Base-by-base conservation (phyloP, 2,113 vertebrate species). In the Thunnus thynnus region DNA sequence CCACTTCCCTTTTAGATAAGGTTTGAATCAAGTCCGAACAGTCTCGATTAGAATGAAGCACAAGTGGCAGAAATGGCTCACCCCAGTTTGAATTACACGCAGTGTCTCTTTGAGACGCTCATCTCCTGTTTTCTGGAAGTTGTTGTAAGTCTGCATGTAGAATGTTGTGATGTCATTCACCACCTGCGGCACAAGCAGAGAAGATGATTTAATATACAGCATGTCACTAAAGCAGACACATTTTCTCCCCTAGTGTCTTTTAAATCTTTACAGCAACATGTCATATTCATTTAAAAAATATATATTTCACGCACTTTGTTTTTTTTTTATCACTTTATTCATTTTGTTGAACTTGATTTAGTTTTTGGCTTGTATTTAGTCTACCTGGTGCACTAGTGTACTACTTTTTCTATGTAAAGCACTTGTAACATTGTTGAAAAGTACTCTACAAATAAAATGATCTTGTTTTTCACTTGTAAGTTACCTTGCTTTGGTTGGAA, bases 401-500 rank as follows among this genome's bases (percentile, higher is more conserved):
- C 25, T 70, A 13, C 3, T 14, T 75, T 27, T 22, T 66, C 9
- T 11, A 11, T 41, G 18, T 56, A 17, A 48, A 51, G 27, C 54
- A 46, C 27, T 64, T 83, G 46, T 14, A 61, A 50, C 71, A 12
- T 46, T 71, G 22, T 51, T 48, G 2, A 20, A 20, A 54, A 16
- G 8, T 65, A 8, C 4, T 17, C 11, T 4, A 55, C 18, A 55
- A 54, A 62, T 32, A 12, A 25, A 73, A 55, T 14, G 2, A 27
- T 68, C 16, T 30, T 10, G 36, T 41, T 41, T 41, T 41, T 41
- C 32, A 41, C 7, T 41, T 41, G 36, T 17, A 10, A 1, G 80
- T 76, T 88, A 99, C 98, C 96, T 96, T 95, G 20, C 95, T 95
- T 91, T 98, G 98, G 91, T 99, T 97, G 64, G 96, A 94, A 92